Evolutionary conservation across 2,797 vertebrate genomes (phyloP).

Genomic region (Gouania willdenowi): DNA sequence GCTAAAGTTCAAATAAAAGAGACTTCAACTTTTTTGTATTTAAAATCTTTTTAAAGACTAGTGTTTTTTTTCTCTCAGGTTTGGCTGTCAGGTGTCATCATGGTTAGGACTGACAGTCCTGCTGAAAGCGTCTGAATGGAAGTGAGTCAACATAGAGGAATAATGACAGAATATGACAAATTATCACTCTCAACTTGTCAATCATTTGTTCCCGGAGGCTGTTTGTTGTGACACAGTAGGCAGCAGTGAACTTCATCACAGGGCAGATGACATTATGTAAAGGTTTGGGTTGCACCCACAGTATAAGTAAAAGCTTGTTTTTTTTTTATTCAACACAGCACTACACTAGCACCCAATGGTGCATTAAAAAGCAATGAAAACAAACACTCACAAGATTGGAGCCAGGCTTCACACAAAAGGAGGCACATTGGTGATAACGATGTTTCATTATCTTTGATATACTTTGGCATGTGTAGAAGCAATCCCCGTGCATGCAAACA

Average conservation of each 20-base stretch:
- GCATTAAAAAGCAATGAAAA: background rate
- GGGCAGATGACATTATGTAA: conserved; percentile 48
- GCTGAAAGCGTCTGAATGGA: conserved; percentile 27
- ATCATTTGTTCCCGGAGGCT: conserved; percentile 51
- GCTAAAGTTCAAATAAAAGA: conserved; percentile 44
- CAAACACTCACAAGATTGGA: background rate
- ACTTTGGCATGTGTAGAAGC: conserved; percentile 3
- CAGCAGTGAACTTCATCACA: conserved; percentile 43
- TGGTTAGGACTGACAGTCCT: conserved; percentile 25
- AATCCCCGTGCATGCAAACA: conserved; percentile 26
- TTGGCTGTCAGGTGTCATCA: conserved; percentile 47
- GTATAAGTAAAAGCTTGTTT: conserved; percentile 20
- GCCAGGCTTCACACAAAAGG: conserved; percentile 17
- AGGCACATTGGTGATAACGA: conserved; percentile 32
- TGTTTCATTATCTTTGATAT: conserved; percentile 29
- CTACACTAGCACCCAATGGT: conserved; percentile 6
- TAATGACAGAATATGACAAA: conserved; percentile 61
- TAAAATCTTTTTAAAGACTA: too few relatives aligned
- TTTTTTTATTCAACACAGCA: conserved; percentile 23
- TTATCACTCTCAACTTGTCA: conserved; percentile 56
- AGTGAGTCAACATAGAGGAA: conserved; percentile 42
- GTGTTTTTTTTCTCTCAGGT: conserved; percentile 21
- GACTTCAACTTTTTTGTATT: too few relatives aligned
- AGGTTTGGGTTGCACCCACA: conserved; percentile 41
- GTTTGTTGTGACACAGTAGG: conserved; percentile 66